These are phyloP conservation scores for Drosophila dives DNA, from an alignment of 2,888 invertebrate species.

Conservation along the genomic window DNA sequence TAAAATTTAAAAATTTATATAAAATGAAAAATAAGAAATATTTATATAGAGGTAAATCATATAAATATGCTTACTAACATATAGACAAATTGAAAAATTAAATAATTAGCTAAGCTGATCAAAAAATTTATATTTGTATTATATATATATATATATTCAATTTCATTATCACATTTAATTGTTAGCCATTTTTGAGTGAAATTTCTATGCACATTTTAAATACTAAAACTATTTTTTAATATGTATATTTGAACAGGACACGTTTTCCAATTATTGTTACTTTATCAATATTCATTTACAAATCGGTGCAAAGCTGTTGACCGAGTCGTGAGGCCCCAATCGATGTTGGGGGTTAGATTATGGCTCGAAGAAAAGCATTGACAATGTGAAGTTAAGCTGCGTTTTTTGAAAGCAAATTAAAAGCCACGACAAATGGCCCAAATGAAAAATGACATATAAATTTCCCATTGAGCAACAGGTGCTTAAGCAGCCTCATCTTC, in stretches of 20 bases:
- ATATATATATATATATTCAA: neutral
- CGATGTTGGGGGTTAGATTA: neutral
- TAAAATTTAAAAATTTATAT: no score
- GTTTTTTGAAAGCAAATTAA: slow-evolving; percentile 74
- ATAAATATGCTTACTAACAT: no score
- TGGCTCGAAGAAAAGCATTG: slow-evolving; percentile 22
- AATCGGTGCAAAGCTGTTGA: neutral
- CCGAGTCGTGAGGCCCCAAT: neutral
- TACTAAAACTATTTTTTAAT: neutral
- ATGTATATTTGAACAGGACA: neutral
- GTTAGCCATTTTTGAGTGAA: neutral
- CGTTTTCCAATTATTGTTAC: neutral
- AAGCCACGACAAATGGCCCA: slow-evolving; percentile 72
- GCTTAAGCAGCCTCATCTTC: slow-evolving; percentile 24
- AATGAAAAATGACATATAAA: slow-evolving; percentile 71
- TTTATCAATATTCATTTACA: neutral
- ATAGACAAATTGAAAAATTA: no score
- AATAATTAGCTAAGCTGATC: no score
- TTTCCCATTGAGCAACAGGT: slow-evolving; percentile 67
- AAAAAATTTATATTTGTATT: neutral
- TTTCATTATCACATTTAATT: neutral
- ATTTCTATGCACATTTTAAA: neutral
- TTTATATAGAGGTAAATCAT: no score
- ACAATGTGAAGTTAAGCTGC: slow-evolving; percentile 63
- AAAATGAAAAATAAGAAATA: no score